These are phyloP conservation scores for Diarsia brunnea DNA, from an alignment of 2,888 invertebrate species.

Conservation along the genomic window DNA sequence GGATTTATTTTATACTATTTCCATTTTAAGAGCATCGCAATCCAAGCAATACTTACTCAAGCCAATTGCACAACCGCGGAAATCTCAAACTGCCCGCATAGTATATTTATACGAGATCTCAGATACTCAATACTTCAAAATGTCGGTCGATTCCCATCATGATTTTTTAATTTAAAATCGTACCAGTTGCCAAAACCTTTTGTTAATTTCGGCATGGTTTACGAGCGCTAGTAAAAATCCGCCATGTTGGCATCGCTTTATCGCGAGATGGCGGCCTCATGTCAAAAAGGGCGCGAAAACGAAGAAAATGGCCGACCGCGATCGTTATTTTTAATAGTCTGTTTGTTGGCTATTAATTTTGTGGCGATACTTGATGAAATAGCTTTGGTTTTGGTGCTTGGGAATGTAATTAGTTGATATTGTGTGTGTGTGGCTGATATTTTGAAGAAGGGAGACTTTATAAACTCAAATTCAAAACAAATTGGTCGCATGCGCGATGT, in stretches of 20 bases:
- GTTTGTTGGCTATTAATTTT: conserved; percentile 74
- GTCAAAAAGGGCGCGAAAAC: conserved; percentile 81
- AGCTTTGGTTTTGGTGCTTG: conserved; percentile 24
- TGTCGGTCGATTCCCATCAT: conserved; percentile 77
- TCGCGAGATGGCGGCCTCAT: conserved; percentile 79
- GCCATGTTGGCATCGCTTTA: conserved; percentile 81
- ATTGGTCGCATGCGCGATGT: neutral
- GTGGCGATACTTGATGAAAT: conserved; percentile 62
- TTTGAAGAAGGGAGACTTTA: neutral
- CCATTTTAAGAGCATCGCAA: conserved; percentile 38
- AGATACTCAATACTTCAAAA: conserved; percentile 59
- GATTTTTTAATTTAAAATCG: conserved; percentile 85
- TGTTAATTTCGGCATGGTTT: conserved; percentile 87
- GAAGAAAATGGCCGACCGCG: conserved; percentile 69
- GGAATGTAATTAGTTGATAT: conserved; percentile 39
- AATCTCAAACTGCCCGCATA: conserved; percentile 38
- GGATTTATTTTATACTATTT: conserved; percentile 34
- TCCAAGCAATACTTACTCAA: conserved; percentile 12
- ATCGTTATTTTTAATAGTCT: conserved; percentile 77
- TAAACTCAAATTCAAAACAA: neutral
- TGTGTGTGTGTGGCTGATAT: conserved; percentile 2
- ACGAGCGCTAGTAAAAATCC: conserved; percentile 81
- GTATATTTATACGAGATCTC: conserved; percentile 63
- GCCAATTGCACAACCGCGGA: conserved; percentile 46
- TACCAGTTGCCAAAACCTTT: conserved; percentile 86